A percentile compares a stretch with the other conserved stretches of the same genome.
These are phyloP conservation scores for Propithecus coquereli DNA, from an alignment of 2,113 vertebrate species.

Conservation along the genomic window DNA sequence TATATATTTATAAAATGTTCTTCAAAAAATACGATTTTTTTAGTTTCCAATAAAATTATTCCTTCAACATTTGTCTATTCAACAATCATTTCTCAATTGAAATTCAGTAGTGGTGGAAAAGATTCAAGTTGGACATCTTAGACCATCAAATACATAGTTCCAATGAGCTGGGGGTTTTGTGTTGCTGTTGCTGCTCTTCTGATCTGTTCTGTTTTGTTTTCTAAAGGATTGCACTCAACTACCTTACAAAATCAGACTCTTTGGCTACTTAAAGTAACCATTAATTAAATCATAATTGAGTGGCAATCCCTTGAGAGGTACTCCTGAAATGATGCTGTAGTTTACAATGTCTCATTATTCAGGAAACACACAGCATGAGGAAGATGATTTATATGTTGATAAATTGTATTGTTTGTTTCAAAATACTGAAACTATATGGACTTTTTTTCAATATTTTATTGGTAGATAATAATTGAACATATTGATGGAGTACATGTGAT, in stretches of 20 bases:
- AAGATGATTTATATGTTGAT: slow-evolving; percentile 60
- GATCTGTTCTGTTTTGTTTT: slow-evolving; percentile 51
- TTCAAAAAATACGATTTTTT: background rate
- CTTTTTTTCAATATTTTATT: too few relatives aligned
- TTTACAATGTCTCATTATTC: slow-evolving; percentile 58
- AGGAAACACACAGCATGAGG: slow-evolving; percentile 24
- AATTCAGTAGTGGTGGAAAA: slow-evolving; percentile 34
- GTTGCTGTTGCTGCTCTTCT: background rate
- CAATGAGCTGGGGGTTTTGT: slow-evolving; percentile 38
- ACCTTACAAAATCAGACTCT: slow-evolving; percentile 47
- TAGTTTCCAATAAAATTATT: background rate
- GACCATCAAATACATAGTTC: slow-evolving; percentile 55
- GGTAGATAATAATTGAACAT: background rate
- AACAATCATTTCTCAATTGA: background rate
- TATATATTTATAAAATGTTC: background rate
- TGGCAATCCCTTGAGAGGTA: slow-evolving; percentile 49
- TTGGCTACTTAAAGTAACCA: slow-evolving; percentile 53
- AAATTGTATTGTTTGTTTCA: slow-evolving; percentile 62
- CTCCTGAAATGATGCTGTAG: slow-evolving; percentile 49
- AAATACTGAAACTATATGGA: slow-evolving; percentile 52
- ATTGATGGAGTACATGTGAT: background rate
- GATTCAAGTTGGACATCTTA: slow-evolving; percentile 52
- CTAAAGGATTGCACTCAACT: slow-evolving; percentile 61
- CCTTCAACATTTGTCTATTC: background rate
- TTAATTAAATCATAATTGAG: slow-evolving; percentile 53